Conservation (phyloP, 2,113 vertebrate species). For the Zosterops hypoxanthus region DNA sequence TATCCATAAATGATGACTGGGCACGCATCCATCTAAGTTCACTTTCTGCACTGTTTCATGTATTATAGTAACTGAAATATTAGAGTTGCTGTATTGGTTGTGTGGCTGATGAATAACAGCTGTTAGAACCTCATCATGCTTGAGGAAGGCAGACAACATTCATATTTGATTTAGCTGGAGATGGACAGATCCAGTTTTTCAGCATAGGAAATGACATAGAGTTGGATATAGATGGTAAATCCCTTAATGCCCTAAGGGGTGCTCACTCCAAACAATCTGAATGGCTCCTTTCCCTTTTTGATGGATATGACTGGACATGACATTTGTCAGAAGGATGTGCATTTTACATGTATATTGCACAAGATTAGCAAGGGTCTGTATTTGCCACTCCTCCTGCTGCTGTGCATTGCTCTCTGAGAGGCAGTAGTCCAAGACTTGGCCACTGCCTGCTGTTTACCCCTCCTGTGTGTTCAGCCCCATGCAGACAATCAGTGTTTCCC, state of each 20-base stretch:
- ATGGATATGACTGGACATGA: background rate
- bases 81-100: background rate
- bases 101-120: background rate
- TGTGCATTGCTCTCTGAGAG: background rate
- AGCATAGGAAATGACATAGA: background rate
- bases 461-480: background rate
- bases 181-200: background rate
- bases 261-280: background rate
- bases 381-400: background rate
- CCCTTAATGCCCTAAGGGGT: background rate
- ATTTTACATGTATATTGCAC: background rate
- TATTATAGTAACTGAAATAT: background rate
- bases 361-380: accelerated
- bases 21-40: background rate
- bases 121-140: background rate
- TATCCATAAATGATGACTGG: background rate
- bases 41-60: background rate
- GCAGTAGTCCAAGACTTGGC: background rate
- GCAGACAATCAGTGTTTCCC: background rate
- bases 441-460: background rate
- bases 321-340: background rate
- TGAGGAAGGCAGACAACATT: background rate
- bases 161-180: background rate
- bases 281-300: background rate
- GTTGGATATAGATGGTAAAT: background rate